Evolutionary conservation across 2,113 vertebrate genomes (phyloP), one percentile per base, ranked within the genome.

Genomic region (Notarius lentiginosus): DNA sequence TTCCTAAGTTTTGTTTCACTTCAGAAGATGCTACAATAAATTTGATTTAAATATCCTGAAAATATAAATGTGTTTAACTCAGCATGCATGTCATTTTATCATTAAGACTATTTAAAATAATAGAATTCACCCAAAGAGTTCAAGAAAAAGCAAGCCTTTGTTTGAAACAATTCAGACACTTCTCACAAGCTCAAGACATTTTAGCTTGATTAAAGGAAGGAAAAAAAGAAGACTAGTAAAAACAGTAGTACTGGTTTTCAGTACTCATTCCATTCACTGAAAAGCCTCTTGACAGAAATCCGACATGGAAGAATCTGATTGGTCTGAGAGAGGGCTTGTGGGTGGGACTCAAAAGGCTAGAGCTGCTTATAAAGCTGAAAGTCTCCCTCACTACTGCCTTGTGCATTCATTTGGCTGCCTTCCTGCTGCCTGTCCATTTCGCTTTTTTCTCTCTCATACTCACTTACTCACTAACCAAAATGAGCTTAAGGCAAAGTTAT

Each of bases 321-420:
- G 93, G 91, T 76, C 47, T 66, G 22, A 90, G 53, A 92, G 93
- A 89, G 92, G 89, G 90, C 92, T 73, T 73, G 68, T 49, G 76
- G 89, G 90, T 41, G 81, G 87, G 86, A 61, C 76, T 81, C n/a
- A 1, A 10, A 80, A 87, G 90, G 88, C 91, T 87, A 85, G 60
- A 66, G 84, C 88, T 86, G 91, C 89, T 92, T 95, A 95, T 93
- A 95, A 93, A 94, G 88, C 92, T 18, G 86, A 88, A 66, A 53
- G 77, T 90, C 89, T 91, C 87, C 80, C 85, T 94, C 88, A 93
- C 77, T 82, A 15, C 70, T 87, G 58, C 68, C 82, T 85, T 83
- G 83, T 87, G 87, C 70, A 82, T 51, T 85, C 70, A 80, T 89
- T 91, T 94, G 93, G 91, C 93, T 93, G 89, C 84, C 79, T 94